A percentile compares a stretch with the other conserved stretches of the same genome.
Evolutionary conservation across 1,140 invertebrate genomes (phyloP).

Genomic region (Metaphire vulgaris): DNA sequence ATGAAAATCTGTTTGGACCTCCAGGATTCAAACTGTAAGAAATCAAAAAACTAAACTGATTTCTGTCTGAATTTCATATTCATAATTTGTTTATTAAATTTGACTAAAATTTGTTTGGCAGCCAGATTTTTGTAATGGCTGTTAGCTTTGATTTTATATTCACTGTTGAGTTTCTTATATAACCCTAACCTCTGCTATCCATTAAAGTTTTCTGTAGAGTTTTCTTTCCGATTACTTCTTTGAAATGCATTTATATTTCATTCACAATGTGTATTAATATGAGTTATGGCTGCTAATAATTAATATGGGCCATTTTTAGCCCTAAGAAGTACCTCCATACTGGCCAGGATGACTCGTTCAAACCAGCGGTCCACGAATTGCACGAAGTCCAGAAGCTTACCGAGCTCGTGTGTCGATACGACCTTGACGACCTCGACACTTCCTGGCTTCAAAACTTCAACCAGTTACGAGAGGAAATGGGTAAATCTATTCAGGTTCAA

Average conservation of each 20-base stretch:
- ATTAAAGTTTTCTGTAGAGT: no score
- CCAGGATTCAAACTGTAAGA: slow-evolving; percentile 26
- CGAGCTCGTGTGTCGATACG: slow-evolving; percentile 87
- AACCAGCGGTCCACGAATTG: slow-evolving; percentile 72
- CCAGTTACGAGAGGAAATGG: slow-evolving; percentile 67
- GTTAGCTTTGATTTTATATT: no score
- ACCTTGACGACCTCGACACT: slow-evolving; percentile 86
- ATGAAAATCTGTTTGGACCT: slow-evolving; percentile 14
- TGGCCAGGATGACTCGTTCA: slow-evolving; percentile 74
- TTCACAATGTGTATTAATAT: no score
- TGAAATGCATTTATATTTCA: no score
- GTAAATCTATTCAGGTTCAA: slow-evolving; percentile 41
- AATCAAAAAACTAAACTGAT: neutral
- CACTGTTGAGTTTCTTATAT: no score
- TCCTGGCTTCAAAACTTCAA: slow-evolving; percentile 83
- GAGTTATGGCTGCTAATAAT: no score
- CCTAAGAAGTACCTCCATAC: slow-evolving; percentile 80
- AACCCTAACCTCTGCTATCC: no score
- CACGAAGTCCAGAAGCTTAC: slow-evolving; percentile 76
- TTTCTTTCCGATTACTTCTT: no score
- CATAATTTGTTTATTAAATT: no score
- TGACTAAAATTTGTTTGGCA: no score
- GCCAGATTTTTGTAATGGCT: no score
- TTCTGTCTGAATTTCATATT: neutral
- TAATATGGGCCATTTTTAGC: no score